Evolutionary conservation across 1,140 invertebrate species (phyloP), one percentile per base, ranked within the genome.

Genomic region (Uloborus diversus): DNA sequence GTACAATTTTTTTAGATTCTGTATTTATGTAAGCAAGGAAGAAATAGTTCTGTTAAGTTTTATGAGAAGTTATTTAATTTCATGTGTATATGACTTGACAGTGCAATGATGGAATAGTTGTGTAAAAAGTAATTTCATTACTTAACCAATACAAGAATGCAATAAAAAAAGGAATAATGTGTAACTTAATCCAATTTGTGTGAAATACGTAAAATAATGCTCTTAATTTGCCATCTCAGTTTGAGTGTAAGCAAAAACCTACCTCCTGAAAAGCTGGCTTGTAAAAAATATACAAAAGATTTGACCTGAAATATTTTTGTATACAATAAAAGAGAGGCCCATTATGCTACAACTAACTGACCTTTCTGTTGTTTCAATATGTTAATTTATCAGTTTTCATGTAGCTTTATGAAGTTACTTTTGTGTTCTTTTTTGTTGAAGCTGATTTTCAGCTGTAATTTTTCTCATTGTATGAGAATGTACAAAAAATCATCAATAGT

Each of bases 41-140:
- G n/a, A n/a, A n/a, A n/a, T n/a, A n/a, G n/a, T n/a, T n/a, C n/a
- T n/a, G n/a, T n/a, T n/a, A n/a, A n/a, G n/a, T n/a, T n/a, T n/a
- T n/a, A n/a, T n/a, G n/a, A n/a, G n/a, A n/a, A n/a, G n/a, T n/a
- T n/a, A n/a, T n/a, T n/a, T n/a, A n/a, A 13, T 42, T 42, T 42
- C 37, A 42, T 14, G 53, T 51, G n/a, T 64, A 53, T 32, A 33
- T 33, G 71, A 76, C 71, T 53, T 65, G 61, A 37, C 73, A 66
- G 61, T 66, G 73, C 73, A 78, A 78, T 78, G 73, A 66, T 78
- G 73, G 47, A 57, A 51, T n/a, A 62, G 59, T 64, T 62, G 57
- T 53, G 25, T 75, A 47, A 42, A 75, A 75, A 28, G 11, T 73
- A 11, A 73, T 73, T 73, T 61, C 27, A 47, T 73, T 73, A 37